Percentiles rank a stretch among this genome's conserved stretches.
These are phyloP conservation scores for Opisthocomus hoazin DNA, from an alignment of 2,113 vertebrate genomes.

Conservation along the genomic window DNA sequence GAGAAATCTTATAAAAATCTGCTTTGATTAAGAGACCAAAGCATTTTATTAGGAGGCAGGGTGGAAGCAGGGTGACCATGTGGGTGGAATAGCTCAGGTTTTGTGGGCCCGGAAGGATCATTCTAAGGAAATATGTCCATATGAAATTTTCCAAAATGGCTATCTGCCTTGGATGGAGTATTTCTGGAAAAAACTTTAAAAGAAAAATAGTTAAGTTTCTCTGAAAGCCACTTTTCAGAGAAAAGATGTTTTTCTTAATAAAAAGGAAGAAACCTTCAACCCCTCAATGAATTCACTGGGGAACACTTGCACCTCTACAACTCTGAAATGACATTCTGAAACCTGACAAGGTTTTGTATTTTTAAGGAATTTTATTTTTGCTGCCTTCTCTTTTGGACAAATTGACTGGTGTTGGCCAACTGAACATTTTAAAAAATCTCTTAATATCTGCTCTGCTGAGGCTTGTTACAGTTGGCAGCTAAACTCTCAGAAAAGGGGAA, in stretches of 20 bases:
- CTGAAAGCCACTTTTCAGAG: neutral
- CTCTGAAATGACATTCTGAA: neutral
- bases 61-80: neutral
- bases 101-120: neutral
- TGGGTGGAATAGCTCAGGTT: neutral
- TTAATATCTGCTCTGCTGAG: neutral
- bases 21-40: neutral
- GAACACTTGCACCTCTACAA: neutral
- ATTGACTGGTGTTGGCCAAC: neutral
- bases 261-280: neutral
- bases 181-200: neutral
- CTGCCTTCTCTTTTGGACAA: neutral
- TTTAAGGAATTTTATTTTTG: neutral
- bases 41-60: neutral
- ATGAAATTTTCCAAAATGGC: neutral
- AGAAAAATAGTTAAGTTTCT: neutral
- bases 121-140: neutral
- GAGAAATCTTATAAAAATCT: neutral
- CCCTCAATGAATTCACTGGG: neutral
- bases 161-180: neutral
- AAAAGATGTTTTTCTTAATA: neutral
- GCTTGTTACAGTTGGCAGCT: neutral
- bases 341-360: neutral
- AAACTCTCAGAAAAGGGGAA: neutral
- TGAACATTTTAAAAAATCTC: neutral